These are phyloP conservation scores for Cichlasoma orientale DNA, from an alignment of 2,797 vertebrate genomes.

Conservation along the genomic window DNA sequence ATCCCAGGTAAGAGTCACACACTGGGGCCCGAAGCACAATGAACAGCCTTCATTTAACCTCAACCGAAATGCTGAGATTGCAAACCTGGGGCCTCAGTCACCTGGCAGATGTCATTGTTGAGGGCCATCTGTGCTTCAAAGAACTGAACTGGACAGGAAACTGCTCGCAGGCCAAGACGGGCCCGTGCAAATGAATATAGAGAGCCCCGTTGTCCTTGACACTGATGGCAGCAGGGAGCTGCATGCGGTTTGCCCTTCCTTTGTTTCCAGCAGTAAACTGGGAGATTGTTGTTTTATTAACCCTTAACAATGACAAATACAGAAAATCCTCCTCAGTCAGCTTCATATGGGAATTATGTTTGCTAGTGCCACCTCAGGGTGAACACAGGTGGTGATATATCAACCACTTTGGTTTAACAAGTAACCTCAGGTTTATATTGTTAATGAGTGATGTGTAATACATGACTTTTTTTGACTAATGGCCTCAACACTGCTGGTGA, in stretches of 20 bases:
- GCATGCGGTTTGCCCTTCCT: background rate
- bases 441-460: no score
- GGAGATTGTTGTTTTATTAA: background rate
- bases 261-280: background rate
- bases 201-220: background rate
- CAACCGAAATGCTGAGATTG: slow-evolving; percentile 49
- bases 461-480: no score
- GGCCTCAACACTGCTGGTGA: no score
- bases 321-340: background rate
- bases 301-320: background rate
- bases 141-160: background rate
- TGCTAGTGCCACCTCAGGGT: background rate
- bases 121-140: slow-evolving; percentile 43
- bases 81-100: slow-evolving; percentile 31
- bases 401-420: no score
- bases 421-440: no score
- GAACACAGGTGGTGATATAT: background rate
- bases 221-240: background rate
- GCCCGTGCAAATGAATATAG: background rate
- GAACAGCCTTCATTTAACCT: slow-evolving; percentile 55
- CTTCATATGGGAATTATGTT: background rate
- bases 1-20: slow-evolving; percentile 74
- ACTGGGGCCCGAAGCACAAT: slow-evolving; percentile 41
- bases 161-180: background rate
- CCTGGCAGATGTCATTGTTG: slow-evolving; percentile 30